A percentile compares a stretch with the other conserved stretches of the same genome.
These are phyloP conservation scores for Sinocyclocheilus rhinocerous DNA, from an alignment of 2,113 vertebrate genomes.

Conservation along the genomic window DNA sequence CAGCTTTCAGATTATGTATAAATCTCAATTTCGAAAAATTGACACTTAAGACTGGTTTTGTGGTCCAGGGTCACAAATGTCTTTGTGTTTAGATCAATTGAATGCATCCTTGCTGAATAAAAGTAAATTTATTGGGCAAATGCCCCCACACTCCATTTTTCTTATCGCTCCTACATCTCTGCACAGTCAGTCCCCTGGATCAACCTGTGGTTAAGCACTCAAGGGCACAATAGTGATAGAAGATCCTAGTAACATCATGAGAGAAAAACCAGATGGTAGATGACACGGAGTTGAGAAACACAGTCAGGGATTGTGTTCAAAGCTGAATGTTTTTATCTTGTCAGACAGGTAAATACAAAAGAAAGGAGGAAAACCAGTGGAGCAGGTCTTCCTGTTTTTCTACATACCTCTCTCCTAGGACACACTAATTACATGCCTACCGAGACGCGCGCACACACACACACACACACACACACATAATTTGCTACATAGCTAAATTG, in stretches of 20 bases:
- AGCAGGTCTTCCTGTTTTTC: constrained; percentile 62
- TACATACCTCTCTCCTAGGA: constrained; percentile 53
- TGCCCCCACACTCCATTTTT: neutral
- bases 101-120: neutral
- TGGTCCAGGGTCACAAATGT: too few species aligned
- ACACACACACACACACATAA: constrained; percentile 49
- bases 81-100: neutral
- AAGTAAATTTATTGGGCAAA: neutral
- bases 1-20: too few species aligned
- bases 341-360: constrained; percentile 62
- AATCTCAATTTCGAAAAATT: too few species aligned
- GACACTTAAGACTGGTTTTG: too few species aligned
- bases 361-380: constrained; percentile 56
- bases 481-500: constrained; percentile 31
- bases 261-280: constrained; percentile 16
- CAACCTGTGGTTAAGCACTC: neutral
- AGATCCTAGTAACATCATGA: neutral
- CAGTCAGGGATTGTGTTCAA: constrained; percentile 15
- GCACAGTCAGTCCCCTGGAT: neutral
- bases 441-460: neutral
- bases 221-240: constrained; percentile 1
- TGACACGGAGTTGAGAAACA: neutral
- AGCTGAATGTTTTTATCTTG: constrained; percentile 43
- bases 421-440: neutral
- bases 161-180: neutral